phyloP scores from a whole-genome alignment of 2,888 invertebrate genomes.

The Salticus scenicus region DNA sequence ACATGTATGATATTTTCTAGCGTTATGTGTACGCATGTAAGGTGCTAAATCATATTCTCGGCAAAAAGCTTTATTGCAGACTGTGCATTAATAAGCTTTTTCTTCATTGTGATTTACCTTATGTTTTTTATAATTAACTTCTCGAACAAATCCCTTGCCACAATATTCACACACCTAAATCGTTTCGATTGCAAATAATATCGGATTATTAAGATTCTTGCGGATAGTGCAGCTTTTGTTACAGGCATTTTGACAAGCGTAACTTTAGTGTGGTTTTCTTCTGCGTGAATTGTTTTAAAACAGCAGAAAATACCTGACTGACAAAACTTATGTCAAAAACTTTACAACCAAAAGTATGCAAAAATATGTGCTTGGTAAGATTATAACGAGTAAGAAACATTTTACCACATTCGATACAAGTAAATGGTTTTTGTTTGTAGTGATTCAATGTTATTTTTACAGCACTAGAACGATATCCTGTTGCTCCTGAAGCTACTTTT shows the following conservation, averaged over 20 bases:
- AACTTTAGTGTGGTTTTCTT: constrained; percentile 94
- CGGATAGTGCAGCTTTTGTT: constrained; percentile 95
- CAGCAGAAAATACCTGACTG: constrained; percentile 96
- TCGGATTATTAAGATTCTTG: constrained; percentile 94
- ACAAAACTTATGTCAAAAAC: constrained; percentile 95
- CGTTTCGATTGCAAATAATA: constrained; percentile 95
- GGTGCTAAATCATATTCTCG: constrained; percentile 98
- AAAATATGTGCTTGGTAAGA: constrained; percentile 98
- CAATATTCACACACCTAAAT: constrained; percentile 92
- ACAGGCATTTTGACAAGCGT: constrained; percentile 95
- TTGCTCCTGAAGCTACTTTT: constrained; percentile 37
- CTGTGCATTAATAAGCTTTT: constrained; percentile 96
- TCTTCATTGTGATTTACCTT: constrained; percentile 96
- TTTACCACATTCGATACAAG: constrained; percentile 96
- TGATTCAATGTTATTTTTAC: constrained; percentile 44
- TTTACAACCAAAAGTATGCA: constrained; percentile 82
- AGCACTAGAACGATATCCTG: constrained; percentile 37
- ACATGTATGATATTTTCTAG: constrained; percentile 97
- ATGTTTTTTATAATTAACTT: constrained; percentile 98
- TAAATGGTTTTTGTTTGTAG: constrained; percentile 84
- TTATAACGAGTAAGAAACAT: constrained; percentile 99
- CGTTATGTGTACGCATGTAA: constrained; percentile 90
- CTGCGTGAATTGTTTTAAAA: constrained; percentile 97
- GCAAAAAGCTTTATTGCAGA: constrained; percentile 84
- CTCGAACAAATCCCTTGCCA: constrained; percentile 97